Evolutionary conservation across 2,888 invertebrate genomes (phyloP), one percentile per base, ranked within the genome.

Genomic region (Malthinus seriepunctatus): DNA sequence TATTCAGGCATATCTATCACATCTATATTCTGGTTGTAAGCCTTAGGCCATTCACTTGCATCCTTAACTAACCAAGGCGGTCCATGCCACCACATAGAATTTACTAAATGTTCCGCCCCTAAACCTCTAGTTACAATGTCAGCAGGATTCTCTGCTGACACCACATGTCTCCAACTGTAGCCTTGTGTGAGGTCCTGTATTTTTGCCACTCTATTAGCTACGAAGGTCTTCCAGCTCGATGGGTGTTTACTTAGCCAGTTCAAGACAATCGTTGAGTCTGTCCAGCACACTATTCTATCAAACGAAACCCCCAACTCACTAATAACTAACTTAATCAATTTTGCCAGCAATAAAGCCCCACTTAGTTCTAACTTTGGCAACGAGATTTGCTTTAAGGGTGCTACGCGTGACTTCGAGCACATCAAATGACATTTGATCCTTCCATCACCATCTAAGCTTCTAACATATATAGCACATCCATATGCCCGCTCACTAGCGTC

Each of bases 401-500:
- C 64, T 23, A 69, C 69, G n/a, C 63, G 63, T n/a, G 67, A 68
- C 62, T 68, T 69, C 2, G 66, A 53, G 33, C 63, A 63, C 31
- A 70, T 37, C 8, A 70, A 53, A 15, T 56, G 15, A 12, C 42
- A 33, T 1, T 31, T 14, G 31, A 31, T n/a, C 6, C 60, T 38
- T 14, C 47, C 55, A 12, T 46, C 11, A 9, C 10, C 31, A 52
- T 63, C 47, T 8, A 33, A 50, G 14, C 64, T 51, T 32, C 58
- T 14, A 10, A 70, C 6, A 51, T 70, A 71, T 5, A 70, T 56
- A 23, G 63, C 63, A 5, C 63, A 65, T 1, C 67, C 69, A 39
- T 69, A 69, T 0, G 66, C 65, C 32, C 42, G 47, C 44, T 62
- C 50, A 2, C 58, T 62, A 14, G 63, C 60, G 38, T 68, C 65